Percentiles rank a stretch among this genome's conserved stretches.
Evolutionary conservation across 2,113 vertebrate genomes (phyloP).

Genomic region (Ifrita kowaldi): DNA sequence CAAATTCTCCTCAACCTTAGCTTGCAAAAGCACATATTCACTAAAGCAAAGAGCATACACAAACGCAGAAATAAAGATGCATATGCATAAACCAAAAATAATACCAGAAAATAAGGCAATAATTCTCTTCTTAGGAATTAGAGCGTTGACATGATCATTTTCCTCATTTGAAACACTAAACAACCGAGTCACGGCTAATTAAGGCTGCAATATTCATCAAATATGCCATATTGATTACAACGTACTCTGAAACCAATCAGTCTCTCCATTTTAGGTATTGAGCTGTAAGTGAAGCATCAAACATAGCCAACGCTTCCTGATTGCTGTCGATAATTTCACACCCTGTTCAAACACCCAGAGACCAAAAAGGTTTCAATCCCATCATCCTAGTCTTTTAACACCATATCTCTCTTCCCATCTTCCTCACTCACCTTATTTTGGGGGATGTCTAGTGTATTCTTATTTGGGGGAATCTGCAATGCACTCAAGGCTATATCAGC

Average conservation of each 20-base stretch:
- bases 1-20: not conserved
- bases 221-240: not conserved
- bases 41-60: not conserved
- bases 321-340: not conserved
- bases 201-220: conserved; percentile 5
- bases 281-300: not conserved
- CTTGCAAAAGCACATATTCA: not conserved
- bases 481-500: not conserved
- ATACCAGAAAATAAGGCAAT: not conserved
- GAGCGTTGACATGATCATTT: not conserved
- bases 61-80: not conserved
- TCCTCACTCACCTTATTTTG: not conserved
- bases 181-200: conserved; percentile 4
- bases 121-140: not conserved
- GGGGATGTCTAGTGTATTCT: not conserved
- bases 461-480: not conserved
- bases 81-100: not conserved
- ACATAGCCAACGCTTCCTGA: not conserved
- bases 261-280: not conserved
- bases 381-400: not conserved
- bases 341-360: not conserved
- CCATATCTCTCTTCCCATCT: not conserved
- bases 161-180: conserved; percentile 21
- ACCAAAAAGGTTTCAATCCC: not conserved
- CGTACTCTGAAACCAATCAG: not conserved